Evolutionary conservation across 2,797 vertebrate species (phyloP).

Genomic region (Gadopsis bispinosus): DNA sequence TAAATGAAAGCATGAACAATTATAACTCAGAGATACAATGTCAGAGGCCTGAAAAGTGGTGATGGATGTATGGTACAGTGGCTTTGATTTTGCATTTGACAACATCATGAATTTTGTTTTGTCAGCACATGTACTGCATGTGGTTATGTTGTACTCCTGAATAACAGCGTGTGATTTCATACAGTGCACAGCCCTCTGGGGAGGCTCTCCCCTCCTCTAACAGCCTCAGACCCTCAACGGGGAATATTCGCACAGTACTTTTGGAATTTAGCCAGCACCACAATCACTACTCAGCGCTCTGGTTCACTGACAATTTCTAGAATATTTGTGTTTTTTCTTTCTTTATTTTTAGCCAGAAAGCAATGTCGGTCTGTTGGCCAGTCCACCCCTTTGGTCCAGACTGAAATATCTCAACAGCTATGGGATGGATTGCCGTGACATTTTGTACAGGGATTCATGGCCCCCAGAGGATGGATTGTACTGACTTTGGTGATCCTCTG

Average conservation of each 20-base stretch:
- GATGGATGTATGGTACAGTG: too few relatives aligned
- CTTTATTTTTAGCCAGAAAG: neutral
- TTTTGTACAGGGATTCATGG: neutral
- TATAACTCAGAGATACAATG: too few relatives aligned
- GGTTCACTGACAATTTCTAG: constrained; percentile 6
- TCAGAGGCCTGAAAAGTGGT: too few relatives aligned
- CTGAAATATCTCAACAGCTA: too few relatives aligned
- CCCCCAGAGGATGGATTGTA: neutral
- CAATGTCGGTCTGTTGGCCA: neutral
- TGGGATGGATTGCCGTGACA: neutral
- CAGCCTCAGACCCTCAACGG: neutral
- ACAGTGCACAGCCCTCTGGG: constrained; percentile 14
- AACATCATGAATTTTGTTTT: too few relatives aligned
- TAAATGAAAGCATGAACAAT: too few relatives aligned
- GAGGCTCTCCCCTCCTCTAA: constrained; percentile 1
- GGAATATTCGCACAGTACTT: constrained; percentile 13
- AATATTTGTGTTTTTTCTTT: constrained; percentile 12
- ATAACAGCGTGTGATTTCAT: constrained; percentile 34
- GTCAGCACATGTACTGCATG: neutral
- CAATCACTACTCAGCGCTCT: neutral
- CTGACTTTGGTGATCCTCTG: neutral
- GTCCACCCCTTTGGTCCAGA: neutral
- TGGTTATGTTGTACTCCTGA: constrained; percentile 7
- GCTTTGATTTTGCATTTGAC: too few relatives aligned
- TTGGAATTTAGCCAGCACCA: constrained; percentile 17